Evolutionary conservation across 2,113 vertebrate species (phyloP).

Genomic region (Menura novaehollandiae): DNA sequence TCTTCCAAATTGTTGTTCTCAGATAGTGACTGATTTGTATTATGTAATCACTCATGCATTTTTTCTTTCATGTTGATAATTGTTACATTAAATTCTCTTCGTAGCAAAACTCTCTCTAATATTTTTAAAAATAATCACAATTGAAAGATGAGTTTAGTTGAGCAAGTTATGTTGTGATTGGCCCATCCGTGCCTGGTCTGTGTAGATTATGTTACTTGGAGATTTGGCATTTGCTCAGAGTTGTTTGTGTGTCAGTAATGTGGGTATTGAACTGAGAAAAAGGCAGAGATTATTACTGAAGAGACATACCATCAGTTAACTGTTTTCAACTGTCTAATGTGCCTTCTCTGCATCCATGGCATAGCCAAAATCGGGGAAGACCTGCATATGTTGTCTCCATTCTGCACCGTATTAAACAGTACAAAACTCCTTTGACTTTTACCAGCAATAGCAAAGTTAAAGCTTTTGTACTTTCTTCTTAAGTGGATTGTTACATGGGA

Average conservation of each 20-base stretch:
- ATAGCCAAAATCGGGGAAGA: not conserved
- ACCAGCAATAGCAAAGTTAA: not conserved
- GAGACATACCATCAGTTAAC: not conserved
- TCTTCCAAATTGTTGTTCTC: not conserved
- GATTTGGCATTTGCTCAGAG: not conserved
- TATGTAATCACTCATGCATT: not conserved
- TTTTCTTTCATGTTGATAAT: not conserved
- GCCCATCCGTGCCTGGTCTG: not conserved
- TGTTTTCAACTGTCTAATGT: not conserved
- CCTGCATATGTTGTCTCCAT: not conserved
- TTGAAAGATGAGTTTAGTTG: not conserved
- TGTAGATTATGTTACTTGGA: not conserved
- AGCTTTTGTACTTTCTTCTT: not conserved
- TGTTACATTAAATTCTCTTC: not conserved
- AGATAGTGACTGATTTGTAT: not conserved
- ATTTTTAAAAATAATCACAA: not conserved
- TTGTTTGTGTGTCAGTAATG: not conserved
- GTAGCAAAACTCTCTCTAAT: not conserved
- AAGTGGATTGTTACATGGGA: not conserved
- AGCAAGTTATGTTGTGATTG: not conserved
- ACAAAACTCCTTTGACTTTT: not conserved
- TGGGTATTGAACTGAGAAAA: not conserved
- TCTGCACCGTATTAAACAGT: not conserved
- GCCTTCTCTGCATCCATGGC: not conserved
- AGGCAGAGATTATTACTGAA: not conserved